phyloP scores from a whole-genome alignment of 2,797 vertebrate species.

The Thaleichthys pacificus region DNA sequence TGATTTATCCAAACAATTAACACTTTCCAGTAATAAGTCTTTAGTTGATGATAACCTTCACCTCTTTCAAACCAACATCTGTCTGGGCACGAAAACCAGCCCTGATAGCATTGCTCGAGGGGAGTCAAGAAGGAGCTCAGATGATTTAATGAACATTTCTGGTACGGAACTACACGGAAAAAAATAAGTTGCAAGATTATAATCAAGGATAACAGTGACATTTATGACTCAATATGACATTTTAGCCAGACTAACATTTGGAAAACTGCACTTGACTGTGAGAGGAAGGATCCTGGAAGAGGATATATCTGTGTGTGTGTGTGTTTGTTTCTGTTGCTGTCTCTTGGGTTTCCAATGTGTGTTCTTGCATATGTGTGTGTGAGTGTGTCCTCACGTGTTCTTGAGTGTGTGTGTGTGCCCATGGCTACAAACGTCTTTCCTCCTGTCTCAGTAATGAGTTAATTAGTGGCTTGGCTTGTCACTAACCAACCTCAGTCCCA shows the following conservation, averaged over 20 bases:
- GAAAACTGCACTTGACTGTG: background rate
- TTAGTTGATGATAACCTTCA: background rate
- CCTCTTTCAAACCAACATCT: background rate
- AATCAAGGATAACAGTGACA: too few species aligned
- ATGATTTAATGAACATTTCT: background rate
- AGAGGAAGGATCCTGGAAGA: background rate
- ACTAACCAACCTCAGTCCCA: constrained; percentile 39
- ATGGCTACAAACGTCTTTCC: constrained; percentile 17
- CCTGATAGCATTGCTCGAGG: background rate
- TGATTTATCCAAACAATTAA: too few species aligned
- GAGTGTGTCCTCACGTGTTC: background rate
- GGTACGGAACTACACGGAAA: background rate
- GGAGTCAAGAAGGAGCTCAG: background rate
- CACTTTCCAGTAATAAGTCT: background rate
- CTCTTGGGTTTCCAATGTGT: constrained; percentile 12
- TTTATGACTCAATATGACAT: background rate
- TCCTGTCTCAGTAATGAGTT: constrained; percentile 44
- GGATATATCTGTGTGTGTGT: background rate
- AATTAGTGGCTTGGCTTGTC: constrained; percentile 45
- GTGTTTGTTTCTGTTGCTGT: background rate
- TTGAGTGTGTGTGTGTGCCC: background rate
- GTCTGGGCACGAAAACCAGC: background rate
- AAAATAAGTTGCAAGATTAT: too few species aligned
- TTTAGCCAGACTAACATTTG: background rate
- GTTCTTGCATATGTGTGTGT: constrained; percentile 4